A percentile compares a stretch with the other conserved stretches of the same genome.
Conservation (phyloP, 2,888 invertebrate genomes). For the Hydraecia micacea region DNA sequence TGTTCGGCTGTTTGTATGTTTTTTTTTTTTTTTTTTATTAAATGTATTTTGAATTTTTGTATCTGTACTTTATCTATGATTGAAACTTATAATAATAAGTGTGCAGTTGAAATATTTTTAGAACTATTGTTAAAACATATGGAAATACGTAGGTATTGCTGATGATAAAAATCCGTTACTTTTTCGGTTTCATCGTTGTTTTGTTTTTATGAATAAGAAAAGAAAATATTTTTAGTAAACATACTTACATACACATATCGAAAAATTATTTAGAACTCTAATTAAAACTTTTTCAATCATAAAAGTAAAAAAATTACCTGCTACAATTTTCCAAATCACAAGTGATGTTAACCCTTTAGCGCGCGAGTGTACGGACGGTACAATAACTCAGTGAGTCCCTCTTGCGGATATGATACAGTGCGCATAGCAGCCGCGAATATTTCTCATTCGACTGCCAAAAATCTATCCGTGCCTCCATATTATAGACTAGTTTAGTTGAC, state of each 20-base stretch:
- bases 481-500: slow-evolving; percentile 39
- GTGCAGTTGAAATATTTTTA: background rate
- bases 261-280: background rate
- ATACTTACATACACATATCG: background rate
- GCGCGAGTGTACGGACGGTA: slow-evolving; percentile 68
- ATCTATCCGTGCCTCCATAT: slow-evolving; percentile 47
- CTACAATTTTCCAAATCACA: background rate
- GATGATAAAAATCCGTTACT: background rate
- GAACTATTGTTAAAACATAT: too few species aligned
- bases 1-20: too few species aligned
- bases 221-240: background rate
- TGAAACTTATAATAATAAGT: too few species aligned
- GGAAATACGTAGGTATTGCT: background rate
- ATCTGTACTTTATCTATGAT: background rate
- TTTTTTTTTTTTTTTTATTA: too few species aligned
- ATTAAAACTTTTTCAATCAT: background rate
- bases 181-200: background rate
- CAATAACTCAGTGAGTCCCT: slow-evolving; percentile 77
- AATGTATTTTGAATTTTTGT: background rate
- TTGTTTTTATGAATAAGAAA: background rate
- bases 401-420: slow-evolving; percentile 78
- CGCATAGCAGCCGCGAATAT: slow-evolving; percentile 72
- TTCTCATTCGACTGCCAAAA: slow-evolving; percentile 68
- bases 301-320: background rate
- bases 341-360: slow-evolving; percentile 35